These are phyloP conservation scores for Caenorhabditis tropicalis DNA, from an alignment of 1,140 invertebrate species.

Conservation along the genomic window DNA sequence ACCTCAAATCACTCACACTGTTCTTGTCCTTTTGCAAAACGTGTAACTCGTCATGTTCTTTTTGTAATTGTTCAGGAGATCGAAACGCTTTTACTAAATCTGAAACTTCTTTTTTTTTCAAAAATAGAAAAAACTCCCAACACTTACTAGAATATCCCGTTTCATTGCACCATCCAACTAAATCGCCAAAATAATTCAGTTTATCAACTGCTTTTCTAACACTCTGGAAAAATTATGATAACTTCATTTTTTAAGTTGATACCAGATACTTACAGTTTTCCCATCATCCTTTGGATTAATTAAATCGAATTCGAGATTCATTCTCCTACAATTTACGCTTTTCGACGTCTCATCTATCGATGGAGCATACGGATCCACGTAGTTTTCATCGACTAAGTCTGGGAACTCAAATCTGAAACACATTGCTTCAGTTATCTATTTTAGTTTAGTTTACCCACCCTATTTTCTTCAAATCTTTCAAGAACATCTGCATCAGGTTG, in stretches of 20 bases:
- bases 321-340: background rate
- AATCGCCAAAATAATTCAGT: background rate
- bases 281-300: background rate
- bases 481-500: background rate
- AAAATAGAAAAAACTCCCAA: background rate
- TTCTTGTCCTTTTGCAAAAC: background rate
- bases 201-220: background rate
- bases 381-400: background rate
- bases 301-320: background rate
- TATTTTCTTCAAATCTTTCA: background rate
- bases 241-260: background rate
- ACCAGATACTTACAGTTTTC: background rate
- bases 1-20: background rate
- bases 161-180: background rate
- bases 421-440: conserved; percentile 59
- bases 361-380: background rate
- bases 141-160: background rate
- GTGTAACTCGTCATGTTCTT: background rate
- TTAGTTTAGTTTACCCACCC: conserved; percentile 49
- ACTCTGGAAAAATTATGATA: background rate
- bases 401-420: conserved; percentile 52
- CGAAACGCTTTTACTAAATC: background rate
- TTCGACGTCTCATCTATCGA: background rate
- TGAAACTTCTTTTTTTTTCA: background rate
- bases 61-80: background rate